phyloP scores from a whole-genome alignment of 2,888 invertebrate species.

The Chelonus formosanus region DNA sequence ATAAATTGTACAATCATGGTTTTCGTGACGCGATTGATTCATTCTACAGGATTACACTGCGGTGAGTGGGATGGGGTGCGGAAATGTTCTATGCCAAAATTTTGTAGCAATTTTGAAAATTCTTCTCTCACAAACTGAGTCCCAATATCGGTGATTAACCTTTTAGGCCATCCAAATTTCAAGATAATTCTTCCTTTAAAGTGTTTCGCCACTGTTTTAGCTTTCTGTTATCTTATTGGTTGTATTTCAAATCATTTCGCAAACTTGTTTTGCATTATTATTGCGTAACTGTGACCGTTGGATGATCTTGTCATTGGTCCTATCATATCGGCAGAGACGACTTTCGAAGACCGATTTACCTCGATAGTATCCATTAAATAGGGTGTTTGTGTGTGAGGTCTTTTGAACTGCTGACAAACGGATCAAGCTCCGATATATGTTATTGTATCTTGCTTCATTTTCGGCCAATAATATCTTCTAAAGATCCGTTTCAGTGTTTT shows the following conservation, averaged over 20 bases:
- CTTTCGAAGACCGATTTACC: slow-evolving; percentile 47
- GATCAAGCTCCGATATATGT: slow-evolving; percentile 17
- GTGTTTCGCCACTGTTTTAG: not conserved
- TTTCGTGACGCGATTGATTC: no score
- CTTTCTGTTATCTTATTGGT: slow-evolving; percentile 42
- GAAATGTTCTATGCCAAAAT: no score
- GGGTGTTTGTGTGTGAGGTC: slow-evolving; percentile 19
- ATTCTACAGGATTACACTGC: no score
- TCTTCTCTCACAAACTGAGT: no score
- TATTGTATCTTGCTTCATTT: slow-evolving; percentile 33
- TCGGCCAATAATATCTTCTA: slow-evolving; percentile 40
- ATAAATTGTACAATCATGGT: no score
- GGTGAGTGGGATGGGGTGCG: no score
- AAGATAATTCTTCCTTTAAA: slow-evolving; percentile 22
- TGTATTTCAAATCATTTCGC: slow-evolving; percentile 43
- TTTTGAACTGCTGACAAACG: slow-evolving; percentile 23
- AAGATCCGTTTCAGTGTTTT: slow-evolving; percentile 36
- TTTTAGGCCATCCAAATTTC: slow-evolving; percentile 32
- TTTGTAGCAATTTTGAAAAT: no score
- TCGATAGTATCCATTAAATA: slow-evolving; percentile 39
- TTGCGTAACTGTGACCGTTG: not conserved
- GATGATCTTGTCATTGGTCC: slow-evolving; percentile 10
- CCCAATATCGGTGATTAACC: slow-evolving; percentile 48
- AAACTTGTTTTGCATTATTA: slow-evolving; percentile 43
- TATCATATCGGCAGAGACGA: slow-evolving; percentile 47